phyloP scores from a whole-genome alignment of 2,113 vertebrate species.

The Nansenia antarctica region DNA sequence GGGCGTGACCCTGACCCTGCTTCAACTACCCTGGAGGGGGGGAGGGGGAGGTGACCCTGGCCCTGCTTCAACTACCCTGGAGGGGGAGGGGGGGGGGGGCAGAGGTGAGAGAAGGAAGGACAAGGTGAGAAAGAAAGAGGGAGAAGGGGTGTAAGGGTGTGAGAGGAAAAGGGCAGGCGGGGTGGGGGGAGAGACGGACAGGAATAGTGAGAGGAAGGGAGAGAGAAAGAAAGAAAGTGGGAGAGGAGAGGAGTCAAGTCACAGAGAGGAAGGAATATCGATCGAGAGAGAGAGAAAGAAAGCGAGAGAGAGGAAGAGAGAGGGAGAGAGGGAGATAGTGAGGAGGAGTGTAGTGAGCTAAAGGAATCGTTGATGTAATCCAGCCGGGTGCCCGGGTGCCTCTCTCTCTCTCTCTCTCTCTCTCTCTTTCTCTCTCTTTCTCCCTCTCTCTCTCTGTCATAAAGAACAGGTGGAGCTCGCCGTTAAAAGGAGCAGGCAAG shows the following conservation, averaged over 20 bases:
- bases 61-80: neutral
- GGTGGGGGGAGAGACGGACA: neutral
- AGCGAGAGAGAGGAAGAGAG: conserved; percentile 8
- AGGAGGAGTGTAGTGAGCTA: conserved; percentile 1
- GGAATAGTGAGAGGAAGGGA: neutral
- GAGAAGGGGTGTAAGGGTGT: neutral
- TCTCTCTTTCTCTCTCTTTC: too few relatives aligned
- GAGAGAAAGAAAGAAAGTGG: neutral
- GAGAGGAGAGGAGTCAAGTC: neutral
- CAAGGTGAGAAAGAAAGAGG: neutral
- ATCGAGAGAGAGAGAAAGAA: neutral
- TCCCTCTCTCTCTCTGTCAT: too few relatives aligned
- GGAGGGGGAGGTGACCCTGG: too few relatives aligned
- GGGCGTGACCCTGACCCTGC: neutral
- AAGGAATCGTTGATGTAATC: conserved; percentile 15
- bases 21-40: neutral
- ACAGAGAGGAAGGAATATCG: neutral
- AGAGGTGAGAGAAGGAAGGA: neutral
- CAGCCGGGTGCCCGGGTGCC: neutral
- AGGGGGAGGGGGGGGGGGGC: neutral
- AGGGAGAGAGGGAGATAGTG: neutral
- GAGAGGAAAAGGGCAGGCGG: neutral
- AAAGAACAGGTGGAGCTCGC: conserved; percentile 64
- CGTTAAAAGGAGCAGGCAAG: conserved; percentile 19
- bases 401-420: too few relatives aligned